These are phyloP conservation scores for Pseudococcus jackbeardsleyi DNA, from an alignment of 2,888 invertebrate species.

Conservation along the genomic window DNA sequence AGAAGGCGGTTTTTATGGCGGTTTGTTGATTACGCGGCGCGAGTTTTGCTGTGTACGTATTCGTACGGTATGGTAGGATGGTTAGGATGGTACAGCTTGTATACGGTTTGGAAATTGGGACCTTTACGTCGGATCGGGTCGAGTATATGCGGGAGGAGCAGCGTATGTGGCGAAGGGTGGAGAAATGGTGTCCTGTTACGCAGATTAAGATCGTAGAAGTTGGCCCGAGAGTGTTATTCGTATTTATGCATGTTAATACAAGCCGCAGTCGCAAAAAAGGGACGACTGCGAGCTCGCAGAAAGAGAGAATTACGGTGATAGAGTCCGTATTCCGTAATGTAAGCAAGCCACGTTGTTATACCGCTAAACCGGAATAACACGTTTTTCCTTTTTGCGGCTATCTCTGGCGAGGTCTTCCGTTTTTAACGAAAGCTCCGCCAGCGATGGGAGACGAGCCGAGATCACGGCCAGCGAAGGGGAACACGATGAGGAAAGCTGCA, in stretches of 20 bases:
- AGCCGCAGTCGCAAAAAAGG: conserved; percentile 1
- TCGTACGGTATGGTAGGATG: no score
- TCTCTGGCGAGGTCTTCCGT: conserved; percentile 24
- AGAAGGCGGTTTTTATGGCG: conserved; percentile 27
- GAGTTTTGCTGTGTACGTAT: neutral
- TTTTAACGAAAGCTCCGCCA: neutral
- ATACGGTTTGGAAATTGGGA: neutral
- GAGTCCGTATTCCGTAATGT: conserved; percentile 4
- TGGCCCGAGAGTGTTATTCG: conserved; percentile 43
- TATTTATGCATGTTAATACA: conserved; percentile 43
- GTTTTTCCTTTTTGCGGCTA: conserved; percentile 42
- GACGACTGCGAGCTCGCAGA: neutral
- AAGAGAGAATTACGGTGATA: conserved; percentile 16
- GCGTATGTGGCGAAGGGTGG: neutral
- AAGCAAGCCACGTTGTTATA: conserved; percentile 35
- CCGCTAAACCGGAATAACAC: conserved; percentile 41
- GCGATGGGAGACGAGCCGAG: neutral
- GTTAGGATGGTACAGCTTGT: neutral
- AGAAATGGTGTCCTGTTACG: conserved; percentile 15
- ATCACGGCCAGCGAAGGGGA: neutral
- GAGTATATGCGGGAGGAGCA: neutral
- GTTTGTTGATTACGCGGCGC: conserved; percentile 29
- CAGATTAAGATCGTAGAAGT: conserved; percentile 21
- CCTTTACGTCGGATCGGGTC: neutral
- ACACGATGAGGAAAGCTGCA: neutral